Conservation (phyloP, 2,888 invertebrate genomes). For the Cremastobaeus sp. region DNA sequence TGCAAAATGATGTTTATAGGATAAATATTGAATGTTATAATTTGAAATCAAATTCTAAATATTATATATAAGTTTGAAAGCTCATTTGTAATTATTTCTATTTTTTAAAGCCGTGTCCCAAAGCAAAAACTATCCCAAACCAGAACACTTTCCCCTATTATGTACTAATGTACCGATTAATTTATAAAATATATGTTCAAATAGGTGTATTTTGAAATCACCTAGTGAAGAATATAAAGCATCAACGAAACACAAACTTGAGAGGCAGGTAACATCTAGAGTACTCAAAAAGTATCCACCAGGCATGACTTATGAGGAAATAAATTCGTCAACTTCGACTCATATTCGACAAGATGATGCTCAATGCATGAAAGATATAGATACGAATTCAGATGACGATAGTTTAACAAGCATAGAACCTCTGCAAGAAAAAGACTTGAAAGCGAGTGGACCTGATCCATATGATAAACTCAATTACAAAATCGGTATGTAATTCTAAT, state of each 20-base stretch:
- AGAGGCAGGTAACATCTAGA: constrained; percentile 72
- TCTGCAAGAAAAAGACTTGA: constrained; percentile 74
- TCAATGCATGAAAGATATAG: constrained; percentile 63
- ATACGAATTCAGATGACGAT: constrained; percentile 71
- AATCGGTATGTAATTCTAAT: constrained; percentile 73
- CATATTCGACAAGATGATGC: constrained; percentile 64
- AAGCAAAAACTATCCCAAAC: too few relatives aligned
- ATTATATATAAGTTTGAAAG: too few relatives aligned
- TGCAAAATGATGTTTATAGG: too few relatives aligned
- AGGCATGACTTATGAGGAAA: constrained; percentile 77
- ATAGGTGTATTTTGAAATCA: too few relatives aligned
- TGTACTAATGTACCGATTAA: too few relatives aligned
- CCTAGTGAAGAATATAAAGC: constrained; percentile 78
- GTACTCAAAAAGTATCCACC: constrained; percentile 72
- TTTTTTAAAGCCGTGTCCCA: too few relatives aligned
- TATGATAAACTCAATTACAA: constrained; percentile 78
- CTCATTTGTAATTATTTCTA: too few relatives aligned
- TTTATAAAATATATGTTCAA: too few relatives aligned
- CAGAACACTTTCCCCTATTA: too few relatives aligned
- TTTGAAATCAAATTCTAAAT: too few relatives aligned
- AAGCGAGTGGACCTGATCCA: constrained; percentile 78
- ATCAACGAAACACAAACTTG: constrained; percentile 75
- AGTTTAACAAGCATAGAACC: constrained; percentile 75
- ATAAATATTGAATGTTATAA: too few relatives aligned
- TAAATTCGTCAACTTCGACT: constrained; percentile 72